A percentile compares a stretch with the other conserved stretches of the same genome.
Conservation (phyloP, 2,113 vertebrate genomes). For the Gymnobelideus leadbeateri region DNA sequence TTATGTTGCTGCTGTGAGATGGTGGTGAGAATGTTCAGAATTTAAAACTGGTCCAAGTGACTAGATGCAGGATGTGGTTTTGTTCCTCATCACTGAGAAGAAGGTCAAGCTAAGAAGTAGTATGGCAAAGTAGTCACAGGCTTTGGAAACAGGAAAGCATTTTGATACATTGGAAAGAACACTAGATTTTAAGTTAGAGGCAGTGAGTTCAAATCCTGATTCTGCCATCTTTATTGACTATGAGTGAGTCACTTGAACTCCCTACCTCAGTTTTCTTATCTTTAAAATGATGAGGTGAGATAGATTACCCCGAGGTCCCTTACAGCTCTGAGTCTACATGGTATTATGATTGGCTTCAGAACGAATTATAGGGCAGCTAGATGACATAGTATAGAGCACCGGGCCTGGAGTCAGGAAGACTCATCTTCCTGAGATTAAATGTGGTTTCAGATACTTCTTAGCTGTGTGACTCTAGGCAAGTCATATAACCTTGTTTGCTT, state of each 20-base stretch:
- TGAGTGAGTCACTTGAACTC: not conserved
- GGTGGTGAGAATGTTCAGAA: not conserved
- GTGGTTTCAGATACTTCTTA: not conserved
- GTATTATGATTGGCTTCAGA: not conserved
- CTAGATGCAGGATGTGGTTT: not conserved
- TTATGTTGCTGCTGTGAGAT: not conserved
- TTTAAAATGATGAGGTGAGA: not conserved
- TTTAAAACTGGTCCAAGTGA: not conserved
- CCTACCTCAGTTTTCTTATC: not conserved
- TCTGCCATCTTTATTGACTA: not conserved
- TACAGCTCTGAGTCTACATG: not conserved
- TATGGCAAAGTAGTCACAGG: not conserved
- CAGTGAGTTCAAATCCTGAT: not conserved
- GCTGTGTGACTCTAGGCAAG: not conserved
- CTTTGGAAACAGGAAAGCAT: not conserved
- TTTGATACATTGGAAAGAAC: not conserved
- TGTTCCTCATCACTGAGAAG: not conserved
- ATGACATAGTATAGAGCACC: no score
- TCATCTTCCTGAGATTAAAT: not conserved
- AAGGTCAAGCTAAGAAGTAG: not conserved
- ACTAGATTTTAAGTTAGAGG: not conserved
- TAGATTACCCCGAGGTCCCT: not conserved
- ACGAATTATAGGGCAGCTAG: not conserved
- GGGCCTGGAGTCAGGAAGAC: no score
- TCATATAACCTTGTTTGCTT: no score